Evolutionary conservation across 2,888 invertebrate genomes (phyloP).

Genomic region (Ormyrus rosae): DNA sequence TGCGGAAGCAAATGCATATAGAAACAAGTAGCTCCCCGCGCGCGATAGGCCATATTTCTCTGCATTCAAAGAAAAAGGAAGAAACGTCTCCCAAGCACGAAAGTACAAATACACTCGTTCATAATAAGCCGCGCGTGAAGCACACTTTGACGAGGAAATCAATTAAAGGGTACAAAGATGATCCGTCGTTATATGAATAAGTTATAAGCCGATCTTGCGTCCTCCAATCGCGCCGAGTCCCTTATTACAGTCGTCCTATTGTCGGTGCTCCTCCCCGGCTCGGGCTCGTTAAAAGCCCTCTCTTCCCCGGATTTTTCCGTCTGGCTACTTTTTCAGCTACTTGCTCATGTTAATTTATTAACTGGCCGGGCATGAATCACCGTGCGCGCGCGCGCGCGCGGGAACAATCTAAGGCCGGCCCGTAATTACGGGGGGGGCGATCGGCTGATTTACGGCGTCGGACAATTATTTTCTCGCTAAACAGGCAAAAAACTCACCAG

Average conservation of each 20-base stretch:
- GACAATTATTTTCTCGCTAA: slow-evolving; percentile 39
- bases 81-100: too few relatives aligned
- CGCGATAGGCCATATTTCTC: too few relatives aligned
- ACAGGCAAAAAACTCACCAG: slow-evolving; percentile 17
- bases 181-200: too few relatives aligned
- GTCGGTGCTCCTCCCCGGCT: background rate
- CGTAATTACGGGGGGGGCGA: background rate
- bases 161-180: too few relatives aligned
- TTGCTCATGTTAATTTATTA: slow-evolving; percentile 50
- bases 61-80: too few relatives aligned
- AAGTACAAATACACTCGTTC: too few relatives aligned
- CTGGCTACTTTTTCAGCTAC: slow-evolving; percentile 28
- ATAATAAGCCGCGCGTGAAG: too few relatives aligned
- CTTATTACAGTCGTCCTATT: background rate
- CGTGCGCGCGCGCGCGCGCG: too few relatives aligned
- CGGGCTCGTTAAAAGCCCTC: slow-evolving; percentile 16
- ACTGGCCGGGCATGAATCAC: slow-evolving; percentile 49
- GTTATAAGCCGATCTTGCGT: too few relatives aligned
- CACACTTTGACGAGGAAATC: too few relatives aligned
- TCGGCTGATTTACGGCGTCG: slow-evolving; percentile 41
- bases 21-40: too few relatives aligned
- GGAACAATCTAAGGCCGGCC: background rate
- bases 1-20: too few relatives aligned
- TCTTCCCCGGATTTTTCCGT: slow-evolving; percentile 15
- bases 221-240: background rate